Evolutionary conservation across 2,888 invertebrate genomes (phyloP), one percentile per base, ranked within the genome.

Genomic region (Thecophora atra): DNA sequence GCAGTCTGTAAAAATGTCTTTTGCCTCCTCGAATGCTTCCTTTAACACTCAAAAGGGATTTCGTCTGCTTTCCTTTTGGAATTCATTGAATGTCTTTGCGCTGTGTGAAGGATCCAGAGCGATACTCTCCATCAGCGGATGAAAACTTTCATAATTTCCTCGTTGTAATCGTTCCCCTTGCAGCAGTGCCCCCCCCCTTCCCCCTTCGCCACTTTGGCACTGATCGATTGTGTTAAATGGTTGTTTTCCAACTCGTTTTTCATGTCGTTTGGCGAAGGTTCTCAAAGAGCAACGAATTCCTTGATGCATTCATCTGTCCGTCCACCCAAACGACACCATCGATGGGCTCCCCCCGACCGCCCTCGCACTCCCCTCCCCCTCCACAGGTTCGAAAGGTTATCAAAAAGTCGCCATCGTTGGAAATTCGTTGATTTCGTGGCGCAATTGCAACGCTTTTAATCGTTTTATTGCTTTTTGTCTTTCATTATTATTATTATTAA

Each of bases 191-290:
- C 42, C 28, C n/a, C 1, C 15, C 47, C 26, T 19, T 44, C 13
- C 44, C 26, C 24, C 62, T 37, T 37, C 37, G 6, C 19, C 30
- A 15, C 30, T 8, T 56, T 83, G 83, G 82, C 84, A 83, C 79
- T 83, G 83, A 83, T 83, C 82, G 84, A 83, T 83, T 81, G 77
- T 63, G 51, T 70, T 52, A 63, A 37, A 24, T 21, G 30, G 37
- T 63, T 21, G 30, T 51, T 63, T 52, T 70, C 63, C 63, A 63
- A 30, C 70, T 70, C 47, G 47, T 60, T 60, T 47, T 44, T 30
- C 30, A 30, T 30, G 5, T 30, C 37, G 62, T 63, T 21, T 52
- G n/a, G 30, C 42, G 7, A 24, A 24, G 28, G 24, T 58, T 8
- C 13, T 54, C 54, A 8, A 54, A 11, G n/a, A 13, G 21, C 54